Evolutionary conservation across 2,888 invertebrate species (phyloP).

Genomic region (Chymomyza caudatula): DNA sequence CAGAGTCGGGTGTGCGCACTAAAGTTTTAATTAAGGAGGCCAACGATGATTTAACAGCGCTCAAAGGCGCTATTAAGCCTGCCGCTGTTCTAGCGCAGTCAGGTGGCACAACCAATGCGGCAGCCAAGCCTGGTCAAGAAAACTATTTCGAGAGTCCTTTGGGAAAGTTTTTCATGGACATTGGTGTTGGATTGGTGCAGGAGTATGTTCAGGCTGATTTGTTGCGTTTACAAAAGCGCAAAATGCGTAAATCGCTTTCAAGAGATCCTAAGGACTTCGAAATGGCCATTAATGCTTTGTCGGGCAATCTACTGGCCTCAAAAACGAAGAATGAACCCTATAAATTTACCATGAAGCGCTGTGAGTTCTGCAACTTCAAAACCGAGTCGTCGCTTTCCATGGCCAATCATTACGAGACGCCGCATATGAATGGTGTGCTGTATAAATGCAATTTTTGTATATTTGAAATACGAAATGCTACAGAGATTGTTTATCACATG

Average conservation of each 20-base stretch:
- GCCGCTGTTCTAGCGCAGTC: constrained; percentile 73
- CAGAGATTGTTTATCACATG: constrained; percentile 94
- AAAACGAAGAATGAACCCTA: constrained; percentile 91
- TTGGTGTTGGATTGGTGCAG: constrained; percentile 93
- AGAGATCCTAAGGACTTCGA: constrained; percentile 82
- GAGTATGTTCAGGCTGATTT: constrained; percentile 96
- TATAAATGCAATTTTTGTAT: constrained; percentile 92
- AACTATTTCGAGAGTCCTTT: constrained; percentile 92
- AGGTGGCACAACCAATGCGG: constrained; percentile 45
- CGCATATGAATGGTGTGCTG: constrained; percentile 92
- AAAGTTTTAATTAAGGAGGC: constrained; percentile 80
- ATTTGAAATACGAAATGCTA: constrained; percentile 89
- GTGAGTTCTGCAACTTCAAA: constrained; percentile 93
- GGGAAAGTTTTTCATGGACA: constrained; percentile 93
- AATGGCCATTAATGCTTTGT: constrained; percentile 88
- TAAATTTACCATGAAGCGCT: constrained; percentile 86
- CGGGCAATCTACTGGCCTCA: constrained; percentile 90
- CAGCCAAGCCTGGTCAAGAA: constrained; percentile 79
- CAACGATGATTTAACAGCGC: constrained; percentile 79
- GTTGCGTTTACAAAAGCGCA: constrained; percentile 90
- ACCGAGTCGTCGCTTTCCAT: constrained; percentile 90
- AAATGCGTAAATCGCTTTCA: constrained; percentile 83
- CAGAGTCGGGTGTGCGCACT: constrained; percentile 79
- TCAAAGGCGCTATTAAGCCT: constrained; percentile 79
- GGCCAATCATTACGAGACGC: constrained; percentile 92